Percentiles rank a stretch among this genome's conserved stretches.
phyloP scores from a whole-genome alignment of 2,113 vertebrate species.

The Rallus limicola region DNA sequence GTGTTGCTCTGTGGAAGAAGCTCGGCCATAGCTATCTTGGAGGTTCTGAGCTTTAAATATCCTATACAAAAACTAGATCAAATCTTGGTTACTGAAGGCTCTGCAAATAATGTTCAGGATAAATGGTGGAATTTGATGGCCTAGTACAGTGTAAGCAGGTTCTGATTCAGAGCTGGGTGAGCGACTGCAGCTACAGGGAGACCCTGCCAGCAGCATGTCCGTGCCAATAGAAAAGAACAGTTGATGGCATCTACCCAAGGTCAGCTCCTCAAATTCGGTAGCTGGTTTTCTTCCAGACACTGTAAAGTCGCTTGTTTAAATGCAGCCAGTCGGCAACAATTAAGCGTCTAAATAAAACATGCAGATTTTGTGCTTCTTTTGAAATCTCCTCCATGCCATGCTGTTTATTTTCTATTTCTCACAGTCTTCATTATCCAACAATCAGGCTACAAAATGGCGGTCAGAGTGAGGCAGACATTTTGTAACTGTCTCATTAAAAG shows the following conservation, averaged over 20 bases:
- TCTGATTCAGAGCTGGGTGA: constrained; percentile 15
- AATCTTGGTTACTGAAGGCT: neutral
- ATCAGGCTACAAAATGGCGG: constrained; percentile 82
- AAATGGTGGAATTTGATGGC: neutral
- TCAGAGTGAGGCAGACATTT: constrained; percentile 80
- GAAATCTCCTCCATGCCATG: constrained; percentile 40
- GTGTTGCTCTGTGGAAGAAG: neutral
- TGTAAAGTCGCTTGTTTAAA: constrained; percentile 74
- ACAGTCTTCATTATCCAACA: constrained; percentile 76
- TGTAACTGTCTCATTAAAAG: constrained; percentile 61
- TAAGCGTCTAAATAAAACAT: constrained; percentile 70
- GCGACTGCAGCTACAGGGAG: neutral
- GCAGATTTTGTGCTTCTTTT: constrained; percentile 64
- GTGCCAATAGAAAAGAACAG: constrained; percentile 78
- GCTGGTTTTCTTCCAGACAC: constrained; percentile 72
- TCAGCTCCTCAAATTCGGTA: constrained; percentile 76
- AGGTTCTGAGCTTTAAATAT: neutral
- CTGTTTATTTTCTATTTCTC: constrained; percentile 62
- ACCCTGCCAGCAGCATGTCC: constrained; percentile 72
- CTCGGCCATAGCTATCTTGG: neutral
- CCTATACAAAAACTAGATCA: neutral
- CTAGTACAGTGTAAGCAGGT: neutral
- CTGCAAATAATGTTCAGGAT: neutral
- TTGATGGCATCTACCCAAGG: constrained; percentile 80
- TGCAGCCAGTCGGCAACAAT: constrained; percentile 78